phyloP scores from a whole-genome alignment of 2,888 invertebrate species.

The Drosophila mulleri region DNA sequence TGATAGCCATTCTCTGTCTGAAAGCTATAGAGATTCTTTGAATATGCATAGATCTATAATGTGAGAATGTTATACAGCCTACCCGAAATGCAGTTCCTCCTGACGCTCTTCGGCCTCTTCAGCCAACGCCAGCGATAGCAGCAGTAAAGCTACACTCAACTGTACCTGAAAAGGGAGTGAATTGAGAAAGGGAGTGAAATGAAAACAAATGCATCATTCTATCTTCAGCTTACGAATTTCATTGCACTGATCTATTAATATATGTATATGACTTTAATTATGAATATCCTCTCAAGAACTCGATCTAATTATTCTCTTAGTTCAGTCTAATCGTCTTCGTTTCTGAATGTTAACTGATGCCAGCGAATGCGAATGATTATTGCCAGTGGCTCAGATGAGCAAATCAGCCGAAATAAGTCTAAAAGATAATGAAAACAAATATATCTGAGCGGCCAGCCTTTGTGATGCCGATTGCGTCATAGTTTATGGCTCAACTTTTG shows the following conservation, averaged over 20 bases:
- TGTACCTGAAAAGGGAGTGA: conserved; percentile 33
- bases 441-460: conserved; percentile 55
- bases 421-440: conserved; percentile 75
- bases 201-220: neutral
- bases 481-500: conserved; percentile 66
- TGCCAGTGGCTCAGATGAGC: conserved; percentile 56
- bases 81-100: conserved; percentile 76
- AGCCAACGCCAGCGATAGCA: conserved; percentile 29
- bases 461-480: conserved; percentile 74
- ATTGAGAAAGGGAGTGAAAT: no score
- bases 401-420: conserved; percentile 69
- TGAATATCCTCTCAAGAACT: neutral
- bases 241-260: conserved; percentile 27
- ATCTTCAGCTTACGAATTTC: conserved; percentile 44
- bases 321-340: conserved; percentile 48
- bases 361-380: conserved; percentile 22
- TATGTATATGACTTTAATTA: neutral
- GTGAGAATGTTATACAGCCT: conserved; percentile 9
- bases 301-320: conserved; percentile 4
- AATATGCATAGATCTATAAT: neutral
- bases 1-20: conserved; percentile 83
- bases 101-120: conserved; percentile 43
- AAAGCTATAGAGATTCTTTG: conserved; percentile 60
- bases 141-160: conserved; percentile 39
- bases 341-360: conserved; percentile 55